A percentile compares a stretch with the other conserved stretches of the same genome.
phyloP scores from a whole-genome alignment of 2,797 vertebrate genomes.

The Lutjanus argentimaculatus region DNA sequence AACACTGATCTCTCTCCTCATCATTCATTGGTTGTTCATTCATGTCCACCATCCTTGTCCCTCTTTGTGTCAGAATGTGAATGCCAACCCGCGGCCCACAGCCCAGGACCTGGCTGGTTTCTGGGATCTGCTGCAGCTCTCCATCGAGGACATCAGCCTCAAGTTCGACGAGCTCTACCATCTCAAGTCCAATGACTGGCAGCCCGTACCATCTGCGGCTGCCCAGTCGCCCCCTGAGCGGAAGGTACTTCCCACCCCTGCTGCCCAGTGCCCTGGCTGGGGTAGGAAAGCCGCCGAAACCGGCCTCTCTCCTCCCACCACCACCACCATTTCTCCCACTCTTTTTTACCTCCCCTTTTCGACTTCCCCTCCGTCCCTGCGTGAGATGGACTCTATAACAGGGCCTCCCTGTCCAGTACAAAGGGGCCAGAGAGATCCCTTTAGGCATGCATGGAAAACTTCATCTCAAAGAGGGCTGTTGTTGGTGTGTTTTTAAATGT shows the following conservation, averaged over 20 bases:
- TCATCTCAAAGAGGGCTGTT: constrained; percentile 76
- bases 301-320: constrained; percentile 86
- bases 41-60: constrained; percentile 17
- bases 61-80: constrained; percentile 90
- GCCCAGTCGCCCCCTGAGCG: constrained; percentile 91
- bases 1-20: background rate
- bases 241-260: constrained; percentile 92
- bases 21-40: background rate
- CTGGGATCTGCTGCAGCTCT: constrained; percentile 99
- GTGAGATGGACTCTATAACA: constrained; percentile 69
- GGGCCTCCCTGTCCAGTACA: constrained; percentile 61
- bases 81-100: constrained; percentile 93
- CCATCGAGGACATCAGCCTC: constrained; percentile 99
- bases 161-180: constrained; percentile 99
- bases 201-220: constrained; percentile 78
- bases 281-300: constrained; percentile 87
- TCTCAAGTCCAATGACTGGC: constrained; percentile 98
- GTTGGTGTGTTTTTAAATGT: constrained; percentile 47
- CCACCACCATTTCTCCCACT: constrained; percentile 75
- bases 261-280: constrained; percentile 87
- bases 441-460: constrained; percentile 80
- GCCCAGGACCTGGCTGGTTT: constrained; percentile 98
- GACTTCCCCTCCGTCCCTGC: constrained; percentile 41
- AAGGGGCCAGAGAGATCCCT: constrained; percentile 71
- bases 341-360: constrained; percentile 48